Evolutionary conservation across 1,140 invertebrate genomes (phyloP).

Genomic region (Listronotus bonariensis): DNA sequence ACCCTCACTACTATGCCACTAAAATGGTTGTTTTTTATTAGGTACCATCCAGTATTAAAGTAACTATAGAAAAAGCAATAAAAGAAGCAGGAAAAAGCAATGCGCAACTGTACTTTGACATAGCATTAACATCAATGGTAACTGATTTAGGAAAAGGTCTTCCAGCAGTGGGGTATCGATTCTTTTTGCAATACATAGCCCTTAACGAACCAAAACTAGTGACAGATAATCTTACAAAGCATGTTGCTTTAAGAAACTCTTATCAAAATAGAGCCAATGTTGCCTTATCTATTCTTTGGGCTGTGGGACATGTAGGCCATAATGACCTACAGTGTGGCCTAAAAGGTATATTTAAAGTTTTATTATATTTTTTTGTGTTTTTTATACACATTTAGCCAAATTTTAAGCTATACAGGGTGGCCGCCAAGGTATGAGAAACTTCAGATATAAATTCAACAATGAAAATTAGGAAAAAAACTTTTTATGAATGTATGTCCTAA

Average conservation of each 20-base stretch:
- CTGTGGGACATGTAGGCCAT: slow-evolving; percentile 73
- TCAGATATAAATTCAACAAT: no score
- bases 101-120: slow-evolving; percentile 67
- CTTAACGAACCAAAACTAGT: slow-evolving; percentile 67
- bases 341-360: slow-evolving; percentile 60
- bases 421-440: no score
- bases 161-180: slow-evolving; percentile 69
- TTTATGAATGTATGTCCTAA: no score
- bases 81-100: slow-evolving; percentile 62
- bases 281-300: slow-evolving; percentile 78
- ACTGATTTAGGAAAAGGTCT: slow-evolving; percentile 68
- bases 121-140: slow-evolving; percentile 66
- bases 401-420: no score
- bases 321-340: slow-evolving; percentile 71
- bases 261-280: slow-evolving; percentile 80
- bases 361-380: no score
- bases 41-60: slow-evolving; percentile 60
- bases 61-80: slow-evolving; percentile 61
- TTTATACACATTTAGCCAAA: no score
- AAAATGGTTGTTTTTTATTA: slow-evolving; percentile 52
- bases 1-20: slow-evolving; percentile 28
- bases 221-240: slow-evolving; percentile 64
- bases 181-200: slow-evolving; percentile 71
- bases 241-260: slow-evolving; percentile 68
- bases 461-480: no score